Evolutionary conservation across 2,888 invertebrate species (phyloP), one percentile per base, ranked within the genome.

Genomic region (Rhagium mordax): DNA sequence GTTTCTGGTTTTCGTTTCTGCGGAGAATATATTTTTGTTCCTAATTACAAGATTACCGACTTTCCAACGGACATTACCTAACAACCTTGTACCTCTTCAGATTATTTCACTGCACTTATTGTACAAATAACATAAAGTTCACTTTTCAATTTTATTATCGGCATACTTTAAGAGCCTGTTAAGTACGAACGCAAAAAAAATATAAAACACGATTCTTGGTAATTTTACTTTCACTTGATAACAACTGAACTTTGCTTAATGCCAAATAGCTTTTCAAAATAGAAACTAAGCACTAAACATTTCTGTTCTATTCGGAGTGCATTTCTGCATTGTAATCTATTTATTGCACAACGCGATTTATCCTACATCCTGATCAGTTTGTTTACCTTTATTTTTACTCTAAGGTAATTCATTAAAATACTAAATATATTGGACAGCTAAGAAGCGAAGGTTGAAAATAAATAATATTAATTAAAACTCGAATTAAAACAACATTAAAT

Each of bases 351-450:
- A 13, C 29, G 64, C 20, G 21, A 24, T 16, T 27, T 64, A 24
- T 24, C 55, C 27, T 0, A 33, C 51, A 48, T 48, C 64, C 21
- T 15, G 64, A 49, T 64, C 8, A 29, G 49, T 51, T 51, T 64
- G 64, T 64, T 64, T 64, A 64, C 49, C 64, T 64, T 64, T 62
- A 62, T 62, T 62, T 62, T 61, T 61, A 41, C 8, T 3, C 10
- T 41, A 16, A 10, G 10, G n/a, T n/a, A 3, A 18, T 27, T 24
- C 15, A 51, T 64, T 27, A 5, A 49, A 48, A 21, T 27, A 49
- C 21, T 16, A 27, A 24, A 64, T 49, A 15, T 62, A 13, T 48
- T 48, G 27, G 24, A 7, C 5, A 59, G 24, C 21, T 57, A 24
- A 24, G 24, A 20, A 57, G 15, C 57, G 29, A 3, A 57, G 29